Evolutionary conservation across 2,797 vertebrate genomes (phyloP), one percentile per base, ranked within the genome.

Genomic region (Nasua narica): DNA sequence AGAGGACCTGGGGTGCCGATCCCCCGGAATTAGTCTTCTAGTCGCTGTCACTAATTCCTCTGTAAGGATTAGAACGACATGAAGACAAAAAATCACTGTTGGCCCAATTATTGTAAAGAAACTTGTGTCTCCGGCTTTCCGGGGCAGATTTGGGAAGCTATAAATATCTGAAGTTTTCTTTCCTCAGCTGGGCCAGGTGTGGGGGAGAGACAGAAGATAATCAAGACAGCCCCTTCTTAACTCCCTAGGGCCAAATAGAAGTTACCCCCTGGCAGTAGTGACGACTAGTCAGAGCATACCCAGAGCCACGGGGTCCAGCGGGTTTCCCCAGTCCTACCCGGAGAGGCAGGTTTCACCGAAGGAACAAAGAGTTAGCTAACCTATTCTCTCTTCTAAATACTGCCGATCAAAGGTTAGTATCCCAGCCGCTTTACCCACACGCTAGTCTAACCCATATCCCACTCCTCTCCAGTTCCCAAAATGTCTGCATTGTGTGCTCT

Each of bases 231-330:
- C 4, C 56, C 56, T 79, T 70, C 40, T 19, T 35, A 46, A 14
- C 7, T 7, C 40, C 12, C 29, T 46, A 15, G 16, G 27, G 82
- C 69, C 14, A 60, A 40, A 35, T 15, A 35, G 29, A 88, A 4
- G 15, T 54, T 13, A 58, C 23, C 5, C 5, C 6, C 35, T 15
- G 54, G 54, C 3, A 21, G 21, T n/a, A 11, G 7, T 29, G 18
- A 40, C 29, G 5, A 18, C 48, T 18, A 0, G 13, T 56, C 62
- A 9, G n/a, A 67, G n/a, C 65, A 35, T 37, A n/a, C 4, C 8
- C 50, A 48, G 2, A 6, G 3, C 40, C 0, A 0, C 40, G 32
- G 2, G 52, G 27, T 40, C 32, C 60, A 35, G 0, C 7, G 29
- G 32, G 4, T 27, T 43, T 27, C 19, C 84, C 78, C 9, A 29